Evolutionary conservation across 1,140 invertebrate genomes (phyloP), one percentile per base, ranked within the genome.

Genomic region (Panagrolaimus sp.): DNA sequence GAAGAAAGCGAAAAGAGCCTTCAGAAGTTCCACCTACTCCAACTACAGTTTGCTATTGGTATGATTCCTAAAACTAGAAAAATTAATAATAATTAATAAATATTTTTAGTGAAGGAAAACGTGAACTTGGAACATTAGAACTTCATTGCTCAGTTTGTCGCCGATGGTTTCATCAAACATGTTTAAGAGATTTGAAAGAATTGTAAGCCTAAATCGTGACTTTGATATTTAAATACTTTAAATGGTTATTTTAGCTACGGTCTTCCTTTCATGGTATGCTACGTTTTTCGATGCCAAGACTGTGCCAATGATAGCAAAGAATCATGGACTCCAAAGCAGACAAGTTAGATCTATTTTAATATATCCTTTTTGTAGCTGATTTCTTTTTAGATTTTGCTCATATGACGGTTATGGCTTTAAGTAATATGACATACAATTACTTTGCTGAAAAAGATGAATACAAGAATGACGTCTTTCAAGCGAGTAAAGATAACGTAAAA

Each of bases 261-360:
- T 14, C 70, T 97, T 43, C 93, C 93, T 0, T 98, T 97, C 80
- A 92, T 96, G 88, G 90, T 91, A 73, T 96, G 94, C 84, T 98
- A 98, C 84, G 87, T 93, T 70, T 97, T 97, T 84, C 88, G 92
- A 69, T 98, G 95, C 83, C 96, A 96, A 84, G 93, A 91, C 76
- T 98, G 94, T 84, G 94, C 91, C 63, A 88, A 89, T n/a, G 92
- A 90, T 63, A 79, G 79, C 14, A 70, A 79, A 24, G 85, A 87
- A 73, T 83, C 75, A 62, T 86, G 86, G 72, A 80, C 76, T n/a
- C 83, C 83, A 65, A 85, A 84, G 71, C 83, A 83, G 81, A 84
- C 85, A 43, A 80, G 78, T 79, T 32, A 67, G 76, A 75, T 71
- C 47, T 43, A 14, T 46, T 46, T 7, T 38, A 43, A 21, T 43